These are phyloP conservation scores for Chrysolina haemoptera DNA, from an alignment of 2,888 invertebrate genomes.

Conservation along the genomic window DNA sequence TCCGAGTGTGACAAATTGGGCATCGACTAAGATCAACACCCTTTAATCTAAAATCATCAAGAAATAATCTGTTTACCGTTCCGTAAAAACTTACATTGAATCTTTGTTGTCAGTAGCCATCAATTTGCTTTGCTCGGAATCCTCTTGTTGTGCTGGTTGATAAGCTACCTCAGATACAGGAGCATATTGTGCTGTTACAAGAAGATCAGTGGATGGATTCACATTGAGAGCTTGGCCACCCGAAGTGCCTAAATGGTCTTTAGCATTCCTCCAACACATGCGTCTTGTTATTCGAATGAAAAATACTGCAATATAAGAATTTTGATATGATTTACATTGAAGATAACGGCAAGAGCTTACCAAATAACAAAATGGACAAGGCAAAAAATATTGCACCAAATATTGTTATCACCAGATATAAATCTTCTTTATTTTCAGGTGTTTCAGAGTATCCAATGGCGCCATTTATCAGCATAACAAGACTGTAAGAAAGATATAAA, in stretches of 20 bases:
- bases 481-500: conserved; percentile 65
- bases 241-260: conserved; percentile 72
- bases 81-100: conserved; percentile 70
- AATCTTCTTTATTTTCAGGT: conserved; percentile 63
- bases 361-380: conserved; percentile 75
- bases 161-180: conserved; percentile 80
- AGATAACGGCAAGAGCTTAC: conserved; percentile 64
- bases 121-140: conserved; percentile 81
- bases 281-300: conserved; percentile 65
- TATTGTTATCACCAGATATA: conserved; percentile 72
- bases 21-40: too few species aligned
- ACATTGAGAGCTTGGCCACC: conserved; percentile 75
- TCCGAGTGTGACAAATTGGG: too few species aligned
- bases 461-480: conserved; percentile 77
- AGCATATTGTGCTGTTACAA: conserved; percentile 83
- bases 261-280: conserved; percentile 65
- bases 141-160: conserved; percentile 76
- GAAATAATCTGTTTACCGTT: background rate
- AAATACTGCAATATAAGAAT: conserved; percentile 58
- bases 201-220: conserved; percentile 83
- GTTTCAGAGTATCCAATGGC: conserved; percentile 74
- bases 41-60: background rate
- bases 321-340: background rate
- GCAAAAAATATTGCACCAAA: conserved; percentile 77
- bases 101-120: conserved; percentile 82